Percentiles rank a stretch among this genome's conserved stretches.
Conservation (phyloP, 2,113 vertebrate genomes). For the Aptenodytes patagonicus region DNA sequence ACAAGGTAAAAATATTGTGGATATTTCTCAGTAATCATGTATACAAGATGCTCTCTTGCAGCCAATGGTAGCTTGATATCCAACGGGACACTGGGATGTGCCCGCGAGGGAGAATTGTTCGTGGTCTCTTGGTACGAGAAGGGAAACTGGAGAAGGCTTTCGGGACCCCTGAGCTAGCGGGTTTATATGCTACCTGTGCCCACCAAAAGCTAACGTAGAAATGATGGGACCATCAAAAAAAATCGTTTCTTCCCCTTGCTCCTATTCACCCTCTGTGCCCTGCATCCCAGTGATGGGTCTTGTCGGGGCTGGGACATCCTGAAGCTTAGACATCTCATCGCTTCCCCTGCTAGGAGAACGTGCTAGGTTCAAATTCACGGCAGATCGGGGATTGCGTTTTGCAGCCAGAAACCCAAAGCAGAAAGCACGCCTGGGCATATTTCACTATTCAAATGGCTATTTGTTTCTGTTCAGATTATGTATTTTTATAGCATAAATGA, state of each 20-base stretch:
- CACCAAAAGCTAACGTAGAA: background rate
- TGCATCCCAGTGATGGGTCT: rapidly evolving
- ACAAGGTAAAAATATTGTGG: background rate
- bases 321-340: rapidly evolving
- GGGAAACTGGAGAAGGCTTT: background rate
- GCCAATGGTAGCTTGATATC: background rate
- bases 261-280: background rate
- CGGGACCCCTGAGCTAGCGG: rapidly evolving
- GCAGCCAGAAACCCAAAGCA: background rate
- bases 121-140: background rate
- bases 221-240: background rate
- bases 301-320: rapidly evolving
- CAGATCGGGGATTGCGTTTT: rapidly evolving
- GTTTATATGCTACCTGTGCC: background rate
- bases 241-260: background rate
- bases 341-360: rapidly evolving
- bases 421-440: rapidly evolving
- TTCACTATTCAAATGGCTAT: rapidly evolving
- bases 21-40: background rate
- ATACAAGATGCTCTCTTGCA: background rate
- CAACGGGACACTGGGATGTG: background rate
- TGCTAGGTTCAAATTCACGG: rapidly evolving
- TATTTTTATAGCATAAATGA: rapidly evolving
- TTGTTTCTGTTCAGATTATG: rapidly evolving
- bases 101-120: rapidly evolving